Evolutionary conservation across 2,888 invertebrate genomes (phyloP), one percentile per base, ranked within the genome.

Genomic region (Spilosoma lubricipeda): DNA sequence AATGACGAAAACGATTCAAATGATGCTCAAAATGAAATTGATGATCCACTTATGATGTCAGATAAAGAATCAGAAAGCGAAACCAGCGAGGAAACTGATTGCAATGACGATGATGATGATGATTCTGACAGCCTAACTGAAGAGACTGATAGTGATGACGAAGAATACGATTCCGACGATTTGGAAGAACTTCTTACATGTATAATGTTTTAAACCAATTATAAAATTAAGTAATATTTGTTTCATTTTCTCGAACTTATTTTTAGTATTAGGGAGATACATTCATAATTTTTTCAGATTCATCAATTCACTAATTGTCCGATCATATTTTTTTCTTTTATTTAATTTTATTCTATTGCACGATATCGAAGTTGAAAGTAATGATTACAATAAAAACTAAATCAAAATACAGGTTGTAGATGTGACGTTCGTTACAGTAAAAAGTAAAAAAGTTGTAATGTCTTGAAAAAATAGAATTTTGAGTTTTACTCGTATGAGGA

Each of bases 131-230:
- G 72, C 23, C 59, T 42, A 67, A 39, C 27, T 30, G 67, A 72
- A 30, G 67, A 30, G 13, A 30, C 7, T 7, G 39, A 18, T 2
- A 45, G 63, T 64, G 20, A 20, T 52, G 36, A 52, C 23, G 27
- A 30, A 52, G 65, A 66, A 23, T 65, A 27, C 39, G 56, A 56
- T 27, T 66, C 71, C 18, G 67, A 42, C 39, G 65, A 71, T 7
- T 18, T 71, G n/a, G 71, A 66, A 27, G 45, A 65, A 18, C 36
- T 66, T n/a, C 65, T 71, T 20, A 36, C 39, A 13, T 71, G 27
- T 65, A 8, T 48, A 52, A 52, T 71, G 27, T 9, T 69, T 30
- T 56, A 66, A 45, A 42, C 5, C 8, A 70, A 63, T 9, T 27
- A 13, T 69, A n/a, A 1, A 39, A 39, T 39, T 39, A 39, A 39